phyloP scores from a whole-genome alignment of 2,113 vertebrate genomes.

The Budorcas taxicolor region DNA sequence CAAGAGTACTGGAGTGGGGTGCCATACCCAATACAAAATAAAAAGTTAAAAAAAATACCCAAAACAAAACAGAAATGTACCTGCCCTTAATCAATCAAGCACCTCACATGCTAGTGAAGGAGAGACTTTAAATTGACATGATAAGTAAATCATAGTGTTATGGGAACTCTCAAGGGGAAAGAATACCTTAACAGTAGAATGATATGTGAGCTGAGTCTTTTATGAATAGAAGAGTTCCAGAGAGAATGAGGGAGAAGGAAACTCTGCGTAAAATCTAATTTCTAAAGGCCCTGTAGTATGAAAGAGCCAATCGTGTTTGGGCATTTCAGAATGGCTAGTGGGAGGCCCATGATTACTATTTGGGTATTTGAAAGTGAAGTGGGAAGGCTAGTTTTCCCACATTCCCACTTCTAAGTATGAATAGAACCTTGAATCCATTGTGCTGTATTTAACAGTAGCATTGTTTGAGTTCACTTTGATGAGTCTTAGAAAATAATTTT shows the following conservation, averaged over 20 bases:
- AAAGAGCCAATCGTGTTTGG: not conserved
- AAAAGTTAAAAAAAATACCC: not conserved
- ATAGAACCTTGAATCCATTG: not conserved
- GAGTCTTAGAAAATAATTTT: not conserved
- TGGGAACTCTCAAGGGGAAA: not conserved
- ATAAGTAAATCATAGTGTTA: not conserved
- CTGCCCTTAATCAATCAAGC: not conserved
- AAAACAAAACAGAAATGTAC: not conserved
- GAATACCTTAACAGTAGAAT: not conserved
- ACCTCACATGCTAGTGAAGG: not conserved
- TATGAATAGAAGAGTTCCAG: not conserved
- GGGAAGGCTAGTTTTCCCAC: not conserved
- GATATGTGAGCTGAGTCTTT: not conserved
- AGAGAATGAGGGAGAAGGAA: not conserved
- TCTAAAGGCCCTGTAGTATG: not conserved
- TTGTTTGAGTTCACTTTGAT: not conserved
- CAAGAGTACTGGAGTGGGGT: too few relatives aligned
- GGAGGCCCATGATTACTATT: not conserved
- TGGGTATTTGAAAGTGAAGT: not conserved
- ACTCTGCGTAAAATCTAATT: not conserved
- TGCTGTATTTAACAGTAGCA: not conserved
- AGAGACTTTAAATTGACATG: not conserved
- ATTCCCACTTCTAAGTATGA: not conserved
- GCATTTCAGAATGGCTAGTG: not conserved
- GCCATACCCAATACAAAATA: not conserved